Percentiles rank a stretch among this genome's conserved stretches.
phyloP scores from a whole-genome alignment of 2,113 vertebrate genomes.

The Coreoperca whiteheadi region DNA sequence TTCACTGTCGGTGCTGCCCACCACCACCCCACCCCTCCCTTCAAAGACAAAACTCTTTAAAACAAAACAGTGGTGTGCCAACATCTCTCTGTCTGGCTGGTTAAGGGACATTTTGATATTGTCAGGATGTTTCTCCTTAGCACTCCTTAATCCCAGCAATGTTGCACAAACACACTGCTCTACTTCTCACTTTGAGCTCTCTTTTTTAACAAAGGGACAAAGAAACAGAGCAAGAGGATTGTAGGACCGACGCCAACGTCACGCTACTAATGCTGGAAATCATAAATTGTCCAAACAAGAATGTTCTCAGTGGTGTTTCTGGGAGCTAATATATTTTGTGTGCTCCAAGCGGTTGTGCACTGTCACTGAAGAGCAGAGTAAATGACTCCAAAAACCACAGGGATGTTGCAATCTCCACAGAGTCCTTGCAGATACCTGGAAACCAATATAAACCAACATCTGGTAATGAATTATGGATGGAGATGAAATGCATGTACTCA shows the following conservation, averaged over 20 bases:
- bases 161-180: conserved; percentile 23
- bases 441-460: conserved; percentile 72
- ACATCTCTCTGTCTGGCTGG: conserved; percentile 14
- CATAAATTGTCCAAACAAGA: conserved; percentile 50
- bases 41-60: conserved; percentile 50
- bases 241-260: conserved; percentile 18
- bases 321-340: conserved; percentile 32
- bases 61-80: conserved; percentile 31
- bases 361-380: conserved; percentile 43
- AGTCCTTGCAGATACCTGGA: conserved; percentile 68
- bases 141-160: conserved; percentile 43
- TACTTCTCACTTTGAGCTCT: conserved; percentile 38
- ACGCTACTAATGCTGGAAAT: conserved; percentile 50
- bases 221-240: conserved; percentile 37
- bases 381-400: conserved; percentile 66
- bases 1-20: background rate
- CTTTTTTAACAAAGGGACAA: conserved; percentile 34
- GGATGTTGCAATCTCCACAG: conserved; percentile 60
- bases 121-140: conserved; percentile 22
- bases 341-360: conserved; percentile 21
- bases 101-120: conserved; percentile 48
- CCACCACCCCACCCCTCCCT: conserved; percentile 16
- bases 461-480: conserved; percentile 78
- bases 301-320: conserved; percentile 38
- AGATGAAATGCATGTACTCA: conserved; percentile 62